Conservation (phyloP, 1,140 invertebrate genomes). For the Fopius arisanus region DNA sequence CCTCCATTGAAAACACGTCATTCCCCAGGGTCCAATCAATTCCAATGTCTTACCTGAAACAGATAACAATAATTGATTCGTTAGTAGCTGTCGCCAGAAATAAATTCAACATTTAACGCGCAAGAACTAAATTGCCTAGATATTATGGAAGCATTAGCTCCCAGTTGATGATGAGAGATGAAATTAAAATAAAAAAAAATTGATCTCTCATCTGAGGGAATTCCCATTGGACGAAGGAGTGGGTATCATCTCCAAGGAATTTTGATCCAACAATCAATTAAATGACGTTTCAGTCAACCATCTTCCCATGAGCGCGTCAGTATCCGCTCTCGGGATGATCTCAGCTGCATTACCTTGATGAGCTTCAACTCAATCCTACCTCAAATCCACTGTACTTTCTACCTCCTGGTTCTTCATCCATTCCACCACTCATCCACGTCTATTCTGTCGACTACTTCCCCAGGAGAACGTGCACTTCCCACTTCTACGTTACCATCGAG, state of each 20-base stretch:
- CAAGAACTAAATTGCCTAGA: not conserved
- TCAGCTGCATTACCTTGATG: constrained; percentile 65
- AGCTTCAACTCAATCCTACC: constrained; percentile 51
- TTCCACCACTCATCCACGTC: not conserved
- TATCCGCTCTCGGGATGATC: constrained; percentile 54
- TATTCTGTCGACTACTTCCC: constrained; percentile 9
- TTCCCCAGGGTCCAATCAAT: not conserved
- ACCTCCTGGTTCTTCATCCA: not conserved
- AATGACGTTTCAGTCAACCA: constrained; percentile 54
- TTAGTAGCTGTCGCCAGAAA: constrained; percentile 8
- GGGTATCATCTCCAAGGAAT: constrained; percentile 46
- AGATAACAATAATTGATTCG: constrained; percentile 18
- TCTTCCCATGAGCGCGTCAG: constrained; percentile 49
- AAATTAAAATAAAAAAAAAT: not conserved
- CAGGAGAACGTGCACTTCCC: not conserved
- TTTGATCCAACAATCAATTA: constrained; percentile 62
- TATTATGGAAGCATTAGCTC: not conserved
- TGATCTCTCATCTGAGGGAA: not conserved
- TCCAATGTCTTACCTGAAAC: constrained; percentile 16
- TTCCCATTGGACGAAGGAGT: not conserved
- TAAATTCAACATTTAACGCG: not conserved
- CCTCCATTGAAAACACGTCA: not conserved
- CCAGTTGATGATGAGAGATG: not conserved
- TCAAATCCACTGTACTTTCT: constrained; percentile 29
- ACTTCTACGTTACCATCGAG: constrained; percentile 10